Evolutionary conservation across 1,140 invertebrate genomes (phyloP).

Genomic region (Anastrepha obliqua): DNA sequence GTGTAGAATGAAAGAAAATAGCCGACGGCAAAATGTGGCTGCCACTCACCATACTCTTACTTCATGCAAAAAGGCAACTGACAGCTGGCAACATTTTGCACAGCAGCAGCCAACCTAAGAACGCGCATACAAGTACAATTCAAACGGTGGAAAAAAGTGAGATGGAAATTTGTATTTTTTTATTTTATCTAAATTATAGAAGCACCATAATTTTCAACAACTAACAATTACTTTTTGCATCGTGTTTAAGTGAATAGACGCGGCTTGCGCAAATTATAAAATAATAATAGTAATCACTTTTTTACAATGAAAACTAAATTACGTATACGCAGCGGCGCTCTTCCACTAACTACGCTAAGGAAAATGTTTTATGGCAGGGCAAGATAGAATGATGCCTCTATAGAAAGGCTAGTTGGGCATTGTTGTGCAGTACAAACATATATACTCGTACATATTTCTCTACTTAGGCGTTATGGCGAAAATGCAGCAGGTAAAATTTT

Average conservation of each 20-base stretch:
- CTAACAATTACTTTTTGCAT: not conserved
- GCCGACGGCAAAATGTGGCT: constrained; percentile 25
- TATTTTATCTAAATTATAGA: not conserved
- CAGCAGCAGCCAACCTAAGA: not conserved
- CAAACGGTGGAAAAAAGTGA: not conserved
- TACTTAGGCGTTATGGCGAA: not conserved
- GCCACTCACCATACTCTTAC: not conserved
- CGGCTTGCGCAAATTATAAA: constrained; percentile 35
- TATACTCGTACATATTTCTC: not conserved
- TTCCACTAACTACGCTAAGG: not conserved
- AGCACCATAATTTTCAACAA: constrained; percentile 13
- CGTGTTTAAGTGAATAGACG: constrained; percentile 16
- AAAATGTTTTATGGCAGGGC: not conserved
- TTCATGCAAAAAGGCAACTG: not conserved
- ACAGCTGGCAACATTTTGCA: constrained; percentile 6
- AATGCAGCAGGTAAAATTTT: not conserved
- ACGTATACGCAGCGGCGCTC: constrained; percentile 19
- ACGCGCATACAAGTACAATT: not conserved
- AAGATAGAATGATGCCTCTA: not conserved
- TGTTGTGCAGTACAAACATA: too few species aligned
- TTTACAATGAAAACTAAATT: constrained; percentile 19
- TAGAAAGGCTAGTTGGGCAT: not conserved
- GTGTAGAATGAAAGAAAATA: constrained; percentile 39
- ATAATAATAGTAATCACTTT: constrained; percentile 20
- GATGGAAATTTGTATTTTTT: not conserved